Conservation (phyloP, 2,888 invertebrate genomes). For the Buathra laborator region DNA sequence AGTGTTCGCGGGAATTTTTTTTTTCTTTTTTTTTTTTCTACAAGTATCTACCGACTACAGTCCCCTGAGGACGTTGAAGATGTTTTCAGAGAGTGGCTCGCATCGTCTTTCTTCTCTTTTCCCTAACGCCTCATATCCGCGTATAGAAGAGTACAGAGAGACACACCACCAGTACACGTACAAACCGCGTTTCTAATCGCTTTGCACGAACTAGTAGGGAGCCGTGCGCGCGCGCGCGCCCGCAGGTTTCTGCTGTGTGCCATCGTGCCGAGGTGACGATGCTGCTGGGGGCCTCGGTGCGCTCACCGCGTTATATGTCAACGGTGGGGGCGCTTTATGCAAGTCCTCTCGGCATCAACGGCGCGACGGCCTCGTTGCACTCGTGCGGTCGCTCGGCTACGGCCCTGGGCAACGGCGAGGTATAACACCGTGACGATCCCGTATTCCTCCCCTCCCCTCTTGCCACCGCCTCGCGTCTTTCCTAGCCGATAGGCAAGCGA, state of each 20-base stretch:
- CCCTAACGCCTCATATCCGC: not conserved
- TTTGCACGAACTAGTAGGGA: not conserved
- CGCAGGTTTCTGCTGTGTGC: constrained; percentile 38
- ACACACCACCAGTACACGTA: constrained; percentile 38
- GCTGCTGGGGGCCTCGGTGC: constrained; percentile 37
- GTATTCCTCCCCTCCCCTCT: constrained; percentile 34
- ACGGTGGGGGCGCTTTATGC: constrained; percentile 58
- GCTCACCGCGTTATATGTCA: constrained; percentile 58
- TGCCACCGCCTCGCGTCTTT: constrained; percentile 3
- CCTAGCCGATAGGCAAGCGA: constrained; percentile 40
- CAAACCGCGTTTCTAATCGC: constrained; percentile 43
- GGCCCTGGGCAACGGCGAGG: constrained; percentile 68
- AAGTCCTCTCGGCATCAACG: constrained; percentile 37
- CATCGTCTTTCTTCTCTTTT: not conserved
- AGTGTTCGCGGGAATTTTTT: constrained; percentile 21
- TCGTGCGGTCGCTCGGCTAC: constrained; percentile 62
- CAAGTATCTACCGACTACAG: not conserved
- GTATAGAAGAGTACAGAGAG: no score
- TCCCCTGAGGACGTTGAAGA: constrained; percentile 29
- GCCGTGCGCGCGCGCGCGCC: constrained; percentile 18
- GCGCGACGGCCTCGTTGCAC: constrained; percentile 68
- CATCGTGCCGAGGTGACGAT: constrained; percentile 58
- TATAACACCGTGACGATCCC: constrained; percentile 44
- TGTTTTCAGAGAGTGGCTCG: constrained; percentile 1
- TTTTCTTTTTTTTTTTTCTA: not conserved